Evolutionary conservation across 2,113 vertebrate species (phyloP), one percentile per base, ranked within the genome.

Genomic region (Motacilla tschutschensis): DNA sequence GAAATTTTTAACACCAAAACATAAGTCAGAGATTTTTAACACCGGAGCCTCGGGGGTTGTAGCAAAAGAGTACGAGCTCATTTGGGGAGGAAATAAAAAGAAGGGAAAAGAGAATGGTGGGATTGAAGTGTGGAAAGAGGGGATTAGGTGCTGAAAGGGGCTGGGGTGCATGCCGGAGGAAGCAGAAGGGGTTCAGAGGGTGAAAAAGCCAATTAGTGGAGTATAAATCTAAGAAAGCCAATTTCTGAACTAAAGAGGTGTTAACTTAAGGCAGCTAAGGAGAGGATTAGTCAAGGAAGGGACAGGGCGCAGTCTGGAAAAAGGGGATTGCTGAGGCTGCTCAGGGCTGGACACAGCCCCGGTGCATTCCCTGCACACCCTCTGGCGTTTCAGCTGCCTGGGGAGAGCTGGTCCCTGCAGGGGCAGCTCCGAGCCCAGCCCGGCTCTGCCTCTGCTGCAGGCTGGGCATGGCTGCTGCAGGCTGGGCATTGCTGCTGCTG

Each of bases 71-170:
- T 55, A 59, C 5, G 9, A 60, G 36, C 74, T 83, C 66, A 73
- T 93, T 67, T 89, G 1, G 7, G 47, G 69, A 93, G 84, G 82
- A 89, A 91, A 92, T 89, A 85, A 76, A 89, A 66, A 51, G 57
- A 67, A 79, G 31, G 62, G 12, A 60, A 65, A 79, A 46, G 70
- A 94, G 87, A 89, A 90, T 48, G 79, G 83, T 53, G 73, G 87
- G 86, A 87, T 58, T 4, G 17, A 83, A 79, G 85, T 85, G 88
- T 89, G 83, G 85, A 73, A 92, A 94, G 88, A 83, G 74, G 65
- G 91, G 85, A 90, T 93, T 92, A 96, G 90, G 69, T 36, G 59
- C 47, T 85, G 92, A 95, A 83, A 91, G 72, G 50, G 78, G n/a
- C 48, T 67, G 77, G 48, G 50, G 14, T 66, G 60, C 43, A 10